Evolutionary conservation across 53 echinoderm and acorn worm species (phyloP), one percentile per base, ranked within the genome.

Genomic region (Mesocentrotus franciscanus): DNA sequence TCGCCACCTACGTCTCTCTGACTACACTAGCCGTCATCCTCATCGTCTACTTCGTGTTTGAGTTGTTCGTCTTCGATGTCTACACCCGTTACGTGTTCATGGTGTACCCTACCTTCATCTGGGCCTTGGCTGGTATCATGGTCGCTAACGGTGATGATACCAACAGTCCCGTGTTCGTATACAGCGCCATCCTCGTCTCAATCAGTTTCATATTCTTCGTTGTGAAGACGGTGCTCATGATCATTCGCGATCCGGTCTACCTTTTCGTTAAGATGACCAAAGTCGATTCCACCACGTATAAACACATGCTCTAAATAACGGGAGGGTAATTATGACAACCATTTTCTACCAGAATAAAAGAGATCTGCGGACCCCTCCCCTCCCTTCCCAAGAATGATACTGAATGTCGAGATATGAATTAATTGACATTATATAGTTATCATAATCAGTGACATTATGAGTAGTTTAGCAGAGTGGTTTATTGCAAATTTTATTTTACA

Each of bases 81-180:
- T 96, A 96, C 92, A 94, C 95, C 9, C 95, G 97, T 2, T 96
- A 96, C 96, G 95, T 95, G 26, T 94, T 96, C 87, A 95, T 95
- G 39, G 95, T 94, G 22, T 96, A 96, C 71, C 95, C 97, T 5
- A 96, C 97, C n/a, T 70, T 94, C 60, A 94, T 96, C 36, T 95
- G 95, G 95, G 90, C 94, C 10, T 56, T 95, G 17, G 85, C 60
- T 15, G 95, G 94, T 56, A 84, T 96, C 71, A 61, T 94, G 79
- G 96, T 92, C 60, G 90, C 96, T 17, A 96, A 96, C 91, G 24
- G 49, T 1, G 42, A 87, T 55, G 85, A 96, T 81, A n/a, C 94
- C 18, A 35, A 56, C 16, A 89, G 87, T 9, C 89, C 85, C 20
- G 96, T 94, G 75, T 96, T 96, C 76, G 95, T 97, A 94, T 95